Evolutionary conservation across 1,140 invertebrate genomes (phyloP), one percentile per base, ranked within the genome.

Genomic region (Bradynema listronoti): DNA sequence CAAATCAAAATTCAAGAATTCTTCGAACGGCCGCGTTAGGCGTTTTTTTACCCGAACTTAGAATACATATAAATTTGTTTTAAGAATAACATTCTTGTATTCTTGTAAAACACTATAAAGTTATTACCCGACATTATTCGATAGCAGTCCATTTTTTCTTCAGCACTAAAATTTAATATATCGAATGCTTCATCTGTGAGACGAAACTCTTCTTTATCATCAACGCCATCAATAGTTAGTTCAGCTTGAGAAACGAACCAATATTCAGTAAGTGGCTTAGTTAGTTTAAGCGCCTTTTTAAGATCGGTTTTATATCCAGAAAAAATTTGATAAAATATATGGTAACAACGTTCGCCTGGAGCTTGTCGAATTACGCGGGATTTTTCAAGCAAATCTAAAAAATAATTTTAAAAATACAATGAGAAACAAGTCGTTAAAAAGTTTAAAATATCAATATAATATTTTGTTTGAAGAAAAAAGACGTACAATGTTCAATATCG

Each of bases 251-350:
- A 86, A 78, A 96, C 88, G 85, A 87, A 95, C 66, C 63, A 69
- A 62, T 78, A 76, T 43, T 76, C 72, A 45, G 68, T 72, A 29
- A 76, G 42, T 33, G 68, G 68, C 22, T 61, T 63, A 60, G 60
- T 66, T 4, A 76, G 53, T 39, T 68, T 63, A 7, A 76, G 70
- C 22, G 61, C 56, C 61, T 76, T 86, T 84, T 91, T 93, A 59
- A 94, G 81, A 68, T 85, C 86, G 36, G 84, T 72, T 41, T 94
- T 87, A 65, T 88, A 84, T 64, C 89, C 90, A 73, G 93, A 97
- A 88, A 95, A 93, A 79, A 99, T 88, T 81, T 98, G 95, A 85
- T 99, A 99, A 89, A 99, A 99, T 81, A 99, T 98, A 82, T 99
- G 95, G 85, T 98, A 99, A 71, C 94, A 98, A 82, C 95, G 87